These are phyloP conservation scores for Apoderus coryli DNA, from an alignment of 2,888 invertebrate genomes.

Conservation along the genomic window DNA sequence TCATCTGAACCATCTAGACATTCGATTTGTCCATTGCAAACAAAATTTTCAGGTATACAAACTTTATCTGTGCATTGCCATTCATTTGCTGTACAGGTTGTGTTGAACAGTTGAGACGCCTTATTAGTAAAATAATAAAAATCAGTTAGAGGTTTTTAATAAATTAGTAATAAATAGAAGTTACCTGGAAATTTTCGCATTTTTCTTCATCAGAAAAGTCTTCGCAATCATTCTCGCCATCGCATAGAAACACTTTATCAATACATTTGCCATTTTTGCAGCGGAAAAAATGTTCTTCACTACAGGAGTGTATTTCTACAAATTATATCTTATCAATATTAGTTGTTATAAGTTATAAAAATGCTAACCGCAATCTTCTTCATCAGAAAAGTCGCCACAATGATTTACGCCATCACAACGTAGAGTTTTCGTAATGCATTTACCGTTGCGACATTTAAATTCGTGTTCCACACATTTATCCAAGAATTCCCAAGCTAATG, in stretches of 20 bases:
- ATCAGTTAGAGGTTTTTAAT: not conserved
- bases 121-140: constrained; percentile 4
- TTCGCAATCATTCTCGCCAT: constrained; percentile 31
- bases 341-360: not conserved
- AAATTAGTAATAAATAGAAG: constrained; percentile 1
- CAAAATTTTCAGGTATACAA: constrained; percentile 27
- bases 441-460: constrained; percentile 20
- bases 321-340: too few relatives aligned
- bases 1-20: constrained; percentile 33
- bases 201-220: constrained; percentile 32
- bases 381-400: constrained; percentile 25
- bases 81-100: constrained; percentile 23
- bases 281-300: constrained; percentile 26
- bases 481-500: constrained; percentile 3
- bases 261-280: constrained; percentile 30
- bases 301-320: too few relatives aligned
- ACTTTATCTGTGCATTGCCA: constrained; percentile 28
- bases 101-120: constrained; percentile 11
- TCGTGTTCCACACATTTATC: constrained; percentile 19
- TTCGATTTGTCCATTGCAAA: constrained; percentile 30
- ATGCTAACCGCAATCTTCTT: constrained; percentile 23
- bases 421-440: constrained; percentile 19
- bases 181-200: constrained; percentile 22
- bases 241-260: constrained; percentile 27
- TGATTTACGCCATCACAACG: constrained; percentile 22